phyloP scores from a whole-genome alignment of 2,888 invertebrate genomes.

The Leptopterna dolabrata region DNA sequence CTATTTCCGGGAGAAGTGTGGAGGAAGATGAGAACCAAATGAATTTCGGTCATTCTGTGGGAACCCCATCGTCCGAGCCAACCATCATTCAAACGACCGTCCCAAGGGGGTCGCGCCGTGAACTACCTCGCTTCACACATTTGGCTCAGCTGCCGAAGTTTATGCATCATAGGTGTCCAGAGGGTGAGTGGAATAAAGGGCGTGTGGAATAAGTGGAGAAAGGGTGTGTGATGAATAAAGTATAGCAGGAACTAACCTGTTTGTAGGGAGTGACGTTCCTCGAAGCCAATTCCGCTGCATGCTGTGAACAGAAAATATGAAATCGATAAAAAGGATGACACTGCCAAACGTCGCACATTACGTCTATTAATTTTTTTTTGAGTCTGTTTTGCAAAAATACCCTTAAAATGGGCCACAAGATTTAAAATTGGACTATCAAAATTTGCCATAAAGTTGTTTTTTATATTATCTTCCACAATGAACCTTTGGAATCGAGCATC shows the following conservation, averaged over 20 bases:
- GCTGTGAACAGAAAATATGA: constrained; percentile 67
- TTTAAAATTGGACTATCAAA: no score
- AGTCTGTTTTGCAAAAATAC: no score
- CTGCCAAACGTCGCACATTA: no score
- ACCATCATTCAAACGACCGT: neutral
- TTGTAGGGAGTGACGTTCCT: constrained; percentile 68
- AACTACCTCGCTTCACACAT: neutral
- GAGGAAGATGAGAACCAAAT: neutral
- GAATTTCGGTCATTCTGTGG: neutral
- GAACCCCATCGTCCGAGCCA: neutral
- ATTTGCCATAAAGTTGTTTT: no score
- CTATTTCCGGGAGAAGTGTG: no score
- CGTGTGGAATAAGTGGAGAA: neutral
- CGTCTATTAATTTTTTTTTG: no score
- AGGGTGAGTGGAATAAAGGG: neutral
- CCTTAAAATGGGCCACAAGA: no score
- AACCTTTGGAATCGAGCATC: no score
- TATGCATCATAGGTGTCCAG: constrained; percentile 35
- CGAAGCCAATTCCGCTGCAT: constrained; percentile 68
- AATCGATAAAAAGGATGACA: no score
- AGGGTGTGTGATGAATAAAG: neutral
- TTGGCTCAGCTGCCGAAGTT: constrained; percentile 10
- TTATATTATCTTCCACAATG: no score
- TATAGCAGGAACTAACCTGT: constrained; percentile 66
- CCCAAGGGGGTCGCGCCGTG: neutral